These are phyloP conservation scores for Ornithorhynchus anatinus DNA, from an alignment of 2,113 vertebrate genomes.

Conservation along the genomic window DNA sequence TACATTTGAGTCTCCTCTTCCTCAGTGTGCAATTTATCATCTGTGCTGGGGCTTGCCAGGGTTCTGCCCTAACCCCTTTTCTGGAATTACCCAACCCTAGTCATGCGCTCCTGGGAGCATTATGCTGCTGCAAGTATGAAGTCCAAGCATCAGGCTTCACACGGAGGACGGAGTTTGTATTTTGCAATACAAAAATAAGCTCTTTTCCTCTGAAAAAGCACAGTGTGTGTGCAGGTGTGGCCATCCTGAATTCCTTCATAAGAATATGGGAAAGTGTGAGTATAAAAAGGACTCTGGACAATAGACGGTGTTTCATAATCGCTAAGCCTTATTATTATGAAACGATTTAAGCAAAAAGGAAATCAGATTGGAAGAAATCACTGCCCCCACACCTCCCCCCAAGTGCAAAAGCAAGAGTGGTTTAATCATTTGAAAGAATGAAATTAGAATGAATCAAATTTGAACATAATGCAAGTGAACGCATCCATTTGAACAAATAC, in stretches of 20 bases:
- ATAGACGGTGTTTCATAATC: neutral
- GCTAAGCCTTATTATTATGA: neutral
- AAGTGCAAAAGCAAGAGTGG: conserved; percentile 12
- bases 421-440: neutral
- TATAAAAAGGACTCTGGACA: neutral
- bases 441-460: conserved; percentile 22
- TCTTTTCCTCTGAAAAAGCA: no score
- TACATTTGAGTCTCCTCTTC: no score
- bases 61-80: no score
- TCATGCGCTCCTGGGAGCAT: no score
- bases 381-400: neutral
- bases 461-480: neutral
- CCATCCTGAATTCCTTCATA: conserved; percentile 5
- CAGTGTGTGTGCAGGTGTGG: neutral
- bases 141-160: no score
- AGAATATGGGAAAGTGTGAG: neutral
- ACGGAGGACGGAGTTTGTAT: no score
- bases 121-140: no score
- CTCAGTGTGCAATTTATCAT: no score
- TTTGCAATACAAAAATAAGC: no score
- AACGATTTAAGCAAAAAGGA: neutral
- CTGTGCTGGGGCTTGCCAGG: no score
- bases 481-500: conserved; percentile 2
- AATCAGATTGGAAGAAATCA: neutral
- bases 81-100: no score